phyloP scores from a whole-genome alignment of 64 coral and sea anemone genomes.

The Astreopora myriophthalma region DNA sequence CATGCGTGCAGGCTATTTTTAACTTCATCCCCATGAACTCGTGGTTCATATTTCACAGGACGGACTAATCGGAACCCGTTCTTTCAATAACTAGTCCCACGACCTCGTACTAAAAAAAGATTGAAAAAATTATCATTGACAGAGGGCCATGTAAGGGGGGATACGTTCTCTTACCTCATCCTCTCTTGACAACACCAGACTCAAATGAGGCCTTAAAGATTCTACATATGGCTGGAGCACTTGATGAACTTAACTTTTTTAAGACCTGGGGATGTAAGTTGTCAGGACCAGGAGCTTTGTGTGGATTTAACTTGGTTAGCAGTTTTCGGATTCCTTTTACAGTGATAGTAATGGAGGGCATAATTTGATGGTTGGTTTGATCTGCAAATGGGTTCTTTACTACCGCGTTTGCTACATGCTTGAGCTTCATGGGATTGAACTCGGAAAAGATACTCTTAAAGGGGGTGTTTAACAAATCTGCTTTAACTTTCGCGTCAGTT shows the following conservation, averaged over 20 bases:
- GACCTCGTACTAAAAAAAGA: too few relatives aligned
- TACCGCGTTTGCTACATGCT: constrained; percentile 3
- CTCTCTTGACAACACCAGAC: neutral
- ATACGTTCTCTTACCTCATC: too few relatives aligned
- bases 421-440: neutral
- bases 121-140: too few relatives aligned
- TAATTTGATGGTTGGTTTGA: neutral
- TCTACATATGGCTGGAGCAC: constrained; percentile 10
- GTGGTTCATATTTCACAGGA: too few relatives aligned
- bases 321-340: neutral
- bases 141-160: too few relatives aligned
- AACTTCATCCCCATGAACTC: too few relatives aligned
- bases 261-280: constrained; percentile 7
- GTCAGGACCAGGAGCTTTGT: neutral
- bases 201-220: constrained; percentile 8
- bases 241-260: constrained; percentile 6
- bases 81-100: too few relatives aligned
- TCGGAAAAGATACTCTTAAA: constrained; percentile 18
- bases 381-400: neutral
- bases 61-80: too few relatives aligned
- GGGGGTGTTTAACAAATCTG: neutral
- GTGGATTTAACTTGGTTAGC: neutral
- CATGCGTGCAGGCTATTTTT: too few relatives aligned
- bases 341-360: constrained; percentile 22
- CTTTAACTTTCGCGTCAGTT: neutral